Conservation (phyloP, 1,140 invertebrate species). For the Batillaria attramentaria region DNA sequence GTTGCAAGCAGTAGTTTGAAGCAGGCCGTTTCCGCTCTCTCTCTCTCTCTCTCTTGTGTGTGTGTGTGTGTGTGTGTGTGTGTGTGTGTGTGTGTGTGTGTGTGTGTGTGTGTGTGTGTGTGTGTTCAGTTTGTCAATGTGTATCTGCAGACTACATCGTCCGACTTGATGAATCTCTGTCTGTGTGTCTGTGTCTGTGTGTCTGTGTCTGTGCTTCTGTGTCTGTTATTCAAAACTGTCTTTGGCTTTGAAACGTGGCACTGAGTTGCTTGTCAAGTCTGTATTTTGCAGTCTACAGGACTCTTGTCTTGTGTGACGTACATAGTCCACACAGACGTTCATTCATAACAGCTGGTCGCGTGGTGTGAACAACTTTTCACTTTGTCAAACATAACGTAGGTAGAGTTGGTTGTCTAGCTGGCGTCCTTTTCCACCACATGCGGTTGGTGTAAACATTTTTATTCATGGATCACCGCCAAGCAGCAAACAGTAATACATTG, state of each 20-base stretch:
- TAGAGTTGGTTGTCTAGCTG: background rate
- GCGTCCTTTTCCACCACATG: too few relatives aligned
- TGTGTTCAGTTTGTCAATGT: background rate
- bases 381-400: background rate
- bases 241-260: background rate
- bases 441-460: too few relatives aligned
- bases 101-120: slow-evolving; percentile 2
- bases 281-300: background rate
- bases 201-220: background rate
- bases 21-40: background rate
- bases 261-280: background rate
- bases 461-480: too few relatives aligned
- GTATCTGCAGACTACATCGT: background rate
- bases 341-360: background rate
- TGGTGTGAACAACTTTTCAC: background rate
- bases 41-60: background rate
- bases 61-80: slow-evolving; percentile 2
- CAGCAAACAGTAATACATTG: too few relatives aligned
- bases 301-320: background rate
- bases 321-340: background rate
- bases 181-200: background rate
- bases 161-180: background rate
- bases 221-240: background rate
- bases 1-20: background rate
- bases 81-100: slow-evolving; percentile 2